Evolutionary conservation across 2,888 invertebrate genomes (phyloP), one percentile per base, ranked within the genome.

Genomic region (Fragum fragum): DNA sequence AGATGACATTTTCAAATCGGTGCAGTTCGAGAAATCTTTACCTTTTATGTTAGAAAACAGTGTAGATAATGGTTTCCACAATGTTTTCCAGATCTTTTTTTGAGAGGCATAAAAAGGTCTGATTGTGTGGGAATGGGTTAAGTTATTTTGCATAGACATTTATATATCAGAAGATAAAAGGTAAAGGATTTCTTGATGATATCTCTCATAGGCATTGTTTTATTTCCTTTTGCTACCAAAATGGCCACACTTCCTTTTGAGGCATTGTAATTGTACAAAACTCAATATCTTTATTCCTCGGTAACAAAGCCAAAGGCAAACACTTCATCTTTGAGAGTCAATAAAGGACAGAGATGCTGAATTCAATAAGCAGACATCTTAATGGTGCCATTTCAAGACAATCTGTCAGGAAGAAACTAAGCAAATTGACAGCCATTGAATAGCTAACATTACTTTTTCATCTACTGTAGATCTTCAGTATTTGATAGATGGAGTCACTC

Each of bases 311-410:
- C 71, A 7, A 36, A 16, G 36, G 75, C 71, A 79, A 79, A 79
- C 75, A 79, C 55, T 55, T 26, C 21, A 53, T 47, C 5, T 26
- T 32, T n/a, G 42, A 75, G 72, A 66, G 79, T 79, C 79, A 79
- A 79, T 75, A 79, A 21, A 71, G 59, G 55, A 14, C 28, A 18
- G 57, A 36, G 42, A 42, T n/a, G 21, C 32, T 21, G 29, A 42
- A 66, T 61, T 73, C 29, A 61, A 73, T 47, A 73, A 26, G 16
- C 69, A 28, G 59, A 73, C 68, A 73, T 61, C 36, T n/a, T 73
- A 69, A 79, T 79, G 78, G 73, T 73, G 66, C 73, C 73, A 73
- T 79, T 70, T 73, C 36, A 53, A 42, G n/a, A 57, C 47, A 63
- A 52, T 28, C n/a, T 73, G 59, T 28, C 73, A 66, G 16, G 14